Evolutionary conservation across 2,113 vertebrate species (phyloP).

Genomic region (Plecotus auritus): DNA sequence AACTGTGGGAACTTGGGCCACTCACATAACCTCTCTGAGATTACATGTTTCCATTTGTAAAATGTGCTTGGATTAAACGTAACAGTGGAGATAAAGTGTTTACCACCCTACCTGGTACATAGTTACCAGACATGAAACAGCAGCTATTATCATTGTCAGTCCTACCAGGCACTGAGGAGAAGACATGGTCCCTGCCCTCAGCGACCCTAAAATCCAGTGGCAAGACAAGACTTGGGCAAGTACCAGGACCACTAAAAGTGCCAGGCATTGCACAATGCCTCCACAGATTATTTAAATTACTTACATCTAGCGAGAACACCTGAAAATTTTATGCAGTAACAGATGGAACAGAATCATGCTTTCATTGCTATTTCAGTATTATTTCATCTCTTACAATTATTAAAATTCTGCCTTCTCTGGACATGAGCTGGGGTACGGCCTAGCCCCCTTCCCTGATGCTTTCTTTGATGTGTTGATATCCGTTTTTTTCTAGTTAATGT

Average conservation of each 20-base stretch:
- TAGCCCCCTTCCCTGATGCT: neutral
- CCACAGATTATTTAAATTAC: neutral
- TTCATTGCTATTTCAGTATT: neutral
- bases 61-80: neutral
- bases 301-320: neutral
- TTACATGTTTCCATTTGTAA: neutral
- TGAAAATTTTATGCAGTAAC: neutral
- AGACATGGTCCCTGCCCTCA: neutral
- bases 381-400: neutral
- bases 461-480: neutral
- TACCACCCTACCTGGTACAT: neutral
- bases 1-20: neutral
- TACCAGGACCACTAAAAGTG: neutral
- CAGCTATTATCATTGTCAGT: neutral
- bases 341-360: neutral
- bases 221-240: neutral
- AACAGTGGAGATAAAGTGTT: neutral
- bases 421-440: neutral
- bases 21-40: neutral
- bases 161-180: neutral
- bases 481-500: neutral
- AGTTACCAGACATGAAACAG: neutral
- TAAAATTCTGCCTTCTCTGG: neutral
- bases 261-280: neutral
- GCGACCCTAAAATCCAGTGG: neutral